Evolutionary conservation across 1,140 invertebrate genomes (phyloP).

Genomic region (Orchesella cincta): DNA sequence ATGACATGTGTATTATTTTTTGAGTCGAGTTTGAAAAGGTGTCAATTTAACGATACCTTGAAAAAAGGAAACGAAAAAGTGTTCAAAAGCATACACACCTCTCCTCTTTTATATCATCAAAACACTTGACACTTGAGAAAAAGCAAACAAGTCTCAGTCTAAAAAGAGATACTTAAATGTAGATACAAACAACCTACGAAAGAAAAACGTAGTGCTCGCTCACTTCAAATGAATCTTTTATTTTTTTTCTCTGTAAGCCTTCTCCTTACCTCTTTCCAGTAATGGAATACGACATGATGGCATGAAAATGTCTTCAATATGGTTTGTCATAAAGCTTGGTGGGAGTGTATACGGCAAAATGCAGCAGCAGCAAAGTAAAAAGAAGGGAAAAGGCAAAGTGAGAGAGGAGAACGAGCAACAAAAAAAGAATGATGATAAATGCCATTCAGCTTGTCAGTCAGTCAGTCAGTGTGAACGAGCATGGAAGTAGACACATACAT

Average conservation of each 20-base stretch:
- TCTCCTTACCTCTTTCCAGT: background rate
- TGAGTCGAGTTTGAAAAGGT: background rate
- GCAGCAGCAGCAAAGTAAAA: background rate
- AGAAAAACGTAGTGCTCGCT: background rate
- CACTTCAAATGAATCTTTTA: background rate
- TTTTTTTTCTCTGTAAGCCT: no score
- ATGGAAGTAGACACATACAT: background rate
- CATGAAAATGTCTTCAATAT: conserved; percentile 12
- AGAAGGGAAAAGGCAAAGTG: conserved; percentile 2
- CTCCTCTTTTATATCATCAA: background rate
- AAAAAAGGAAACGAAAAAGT: background rate
- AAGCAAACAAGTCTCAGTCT: background rate
- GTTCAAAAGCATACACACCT: background rate
- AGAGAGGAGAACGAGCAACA: background rate
- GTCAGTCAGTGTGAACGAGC: conserved; percentile 23
- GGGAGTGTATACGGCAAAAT: background rate
- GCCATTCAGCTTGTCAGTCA: conserved; percentile 19
- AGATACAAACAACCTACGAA: background rate
- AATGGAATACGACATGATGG: conserved; percentile 8
- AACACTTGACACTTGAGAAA: conserved; percentile 19
- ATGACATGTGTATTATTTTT: conserved; percentile 21
- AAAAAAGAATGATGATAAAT: conserved; percentile 28
- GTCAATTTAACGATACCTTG: conserved; percentile 15
- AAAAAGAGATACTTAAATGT: no score
- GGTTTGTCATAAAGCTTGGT: conserved; percentile 18